phyloP scores from a whole-genome alignment of 2,113 vertebrate species.

The Silurus meridionalis region DNA sequence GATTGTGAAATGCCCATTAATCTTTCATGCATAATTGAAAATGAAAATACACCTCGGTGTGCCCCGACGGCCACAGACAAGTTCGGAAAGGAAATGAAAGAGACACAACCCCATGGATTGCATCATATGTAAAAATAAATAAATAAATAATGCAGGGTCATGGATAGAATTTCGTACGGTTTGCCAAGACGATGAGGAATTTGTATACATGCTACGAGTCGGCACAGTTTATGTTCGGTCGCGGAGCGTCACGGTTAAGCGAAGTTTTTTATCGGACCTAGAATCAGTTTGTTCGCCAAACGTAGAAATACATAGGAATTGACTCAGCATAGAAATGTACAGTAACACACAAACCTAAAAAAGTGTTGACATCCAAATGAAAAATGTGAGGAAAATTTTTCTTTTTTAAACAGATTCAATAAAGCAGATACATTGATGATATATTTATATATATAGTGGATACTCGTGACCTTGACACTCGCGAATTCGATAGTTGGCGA shows the following conservation, averaged over 20 bases:
- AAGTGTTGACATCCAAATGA: background rate
- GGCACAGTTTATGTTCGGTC: background rate
- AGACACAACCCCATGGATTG: background rate
- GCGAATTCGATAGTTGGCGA: too few relatives aligned
- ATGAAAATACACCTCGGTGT: slow-evolving; percentile 28
- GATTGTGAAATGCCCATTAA: slow-evolving; percentile 38
- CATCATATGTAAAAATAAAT: background rate
- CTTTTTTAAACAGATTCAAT: too few relatives aligned
- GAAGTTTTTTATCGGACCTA: background rate
- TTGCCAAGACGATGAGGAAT: background rate
- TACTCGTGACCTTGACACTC: too few relatives aligned
- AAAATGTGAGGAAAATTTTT: too few relatives aligned
- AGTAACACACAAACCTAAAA: background rate
- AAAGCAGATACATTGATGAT: too few relatives aligned
- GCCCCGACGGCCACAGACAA: background rate
- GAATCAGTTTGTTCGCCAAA: background rate
- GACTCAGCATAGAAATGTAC: background rate
- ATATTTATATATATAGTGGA: too few relatives aligned
- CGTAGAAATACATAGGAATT: background rate
- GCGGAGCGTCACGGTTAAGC: background rate
- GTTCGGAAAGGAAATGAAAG: slow-evolving; percentile 1
- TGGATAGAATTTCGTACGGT: background rate
- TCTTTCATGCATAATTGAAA: slow-evolving; percentile 25
- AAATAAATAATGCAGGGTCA: background rate
- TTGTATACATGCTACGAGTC: background rate